These are phyloP conservation scores for Sturnira hondurensis DNA, from an alignment of 2,113 vertebrate species.

Conservation along the genomic window DNA sequence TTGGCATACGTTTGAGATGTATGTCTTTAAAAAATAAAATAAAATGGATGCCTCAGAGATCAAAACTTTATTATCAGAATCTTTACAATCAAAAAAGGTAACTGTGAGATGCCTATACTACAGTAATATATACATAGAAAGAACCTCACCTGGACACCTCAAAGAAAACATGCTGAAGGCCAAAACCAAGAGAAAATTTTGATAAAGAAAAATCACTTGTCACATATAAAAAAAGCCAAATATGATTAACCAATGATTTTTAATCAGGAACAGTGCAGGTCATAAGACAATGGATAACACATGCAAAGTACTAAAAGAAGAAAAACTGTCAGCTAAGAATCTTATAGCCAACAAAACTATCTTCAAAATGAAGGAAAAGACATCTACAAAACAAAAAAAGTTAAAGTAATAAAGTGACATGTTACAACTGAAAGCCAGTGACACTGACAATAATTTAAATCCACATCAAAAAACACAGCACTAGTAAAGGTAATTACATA, in stretches of 20 bases:
- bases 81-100: not conserved
- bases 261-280: not conserved
- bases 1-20: not conserved
- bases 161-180: not conserved
- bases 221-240: not conserved
- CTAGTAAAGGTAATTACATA: too few relatives aligned
- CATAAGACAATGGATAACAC: not conserved
- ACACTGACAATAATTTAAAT: too few relatives aligned
- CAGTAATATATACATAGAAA: not conserved
- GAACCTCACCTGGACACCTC: not conserved
- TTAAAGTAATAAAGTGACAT: too few relatives aligned
- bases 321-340: too few relatives aligned
- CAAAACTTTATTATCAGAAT: not conserved
- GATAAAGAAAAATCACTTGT: not conserved
- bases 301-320: too few relatives aligned
- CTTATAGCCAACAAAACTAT: too few relatives aligned
- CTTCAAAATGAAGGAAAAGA: too few relatives aligned
- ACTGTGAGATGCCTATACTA: not conserved
- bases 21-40: not conserved
- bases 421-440: too few relatives aligned
- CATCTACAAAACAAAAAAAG: too few relatives aligned
- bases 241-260: not conserved
- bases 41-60: not conserved
- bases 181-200: not conserved
- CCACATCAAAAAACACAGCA: too few relatives aligned